Evolutionary conservation across 2,888 invertebrate species (phyloP), one percentile per base, ranked within the genome.

Genomic region (Malacosoma neustria): DNA sequence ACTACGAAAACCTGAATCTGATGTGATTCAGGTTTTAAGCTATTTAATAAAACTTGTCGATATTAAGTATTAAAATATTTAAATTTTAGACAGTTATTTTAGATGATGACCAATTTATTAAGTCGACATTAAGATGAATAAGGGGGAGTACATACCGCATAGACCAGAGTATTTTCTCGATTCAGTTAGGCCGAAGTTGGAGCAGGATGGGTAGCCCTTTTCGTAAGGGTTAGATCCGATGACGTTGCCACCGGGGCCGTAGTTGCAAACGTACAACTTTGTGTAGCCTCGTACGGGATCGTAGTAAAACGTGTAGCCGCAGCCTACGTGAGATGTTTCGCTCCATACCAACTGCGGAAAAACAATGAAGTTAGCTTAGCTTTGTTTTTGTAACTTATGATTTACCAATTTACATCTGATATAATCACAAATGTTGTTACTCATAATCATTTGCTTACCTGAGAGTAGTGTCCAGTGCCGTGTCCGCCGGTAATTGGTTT

Each of bases 181-280:
- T 40, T 91, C 89, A 29, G 87, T 81, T 68, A 93, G 89, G 45
- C 93, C 93, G 58, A 89, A 90, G 48, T 80, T 87, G 48, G 85
- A 87, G 79, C 94, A 94, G 34, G 91, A 88, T 12, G 94, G 93
- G 46, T 87, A 87, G 35, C 94, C 94, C 56, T 89, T 90, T 66
- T 90, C 89, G 69, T 95, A 95, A 7, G 94, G 94, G 45, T 88
- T 88, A 57, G 88, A 88, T 46, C 93, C 93, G 46, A 92, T 87
- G 36, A 94, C 90, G 61, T 94, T 95, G 45, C 94, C 94, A 45
- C 91, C 92, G 7, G 94, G 93, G 37, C 93, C 94, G 61, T 94
- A 94, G 81, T 94, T 94, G 87, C 94, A 95, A 37, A 94, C 92
- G 74, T 93, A 94, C 41, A 93, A 88, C 72, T 93, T 94, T 49